Conservation (phyloP, 2,888 invertebrate genomes). For the Embidobia sp. region DNA sequence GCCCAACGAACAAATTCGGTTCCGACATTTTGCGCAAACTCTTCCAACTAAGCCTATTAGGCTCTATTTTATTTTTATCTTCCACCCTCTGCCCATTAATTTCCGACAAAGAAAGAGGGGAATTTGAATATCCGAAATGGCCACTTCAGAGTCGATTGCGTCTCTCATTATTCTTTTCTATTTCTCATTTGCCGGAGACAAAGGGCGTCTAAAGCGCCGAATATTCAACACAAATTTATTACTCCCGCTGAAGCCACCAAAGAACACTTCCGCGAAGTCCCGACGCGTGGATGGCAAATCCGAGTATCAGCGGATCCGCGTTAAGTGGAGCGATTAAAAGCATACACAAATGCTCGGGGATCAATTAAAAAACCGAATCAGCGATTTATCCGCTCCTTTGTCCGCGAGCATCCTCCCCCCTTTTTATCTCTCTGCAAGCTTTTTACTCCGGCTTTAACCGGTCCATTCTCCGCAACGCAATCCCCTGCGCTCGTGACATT, state of each 20-base stretch:
- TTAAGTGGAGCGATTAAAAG: slow-evolving; percentile 32
- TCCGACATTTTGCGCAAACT: no score
- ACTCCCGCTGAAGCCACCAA: slow-evolving; percentile 2
- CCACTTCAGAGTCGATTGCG: no score
- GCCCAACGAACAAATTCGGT: no score
- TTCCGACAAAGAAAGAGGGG: no score
- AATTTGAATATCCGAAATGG: no score
- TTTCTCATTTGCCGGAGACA: no score
- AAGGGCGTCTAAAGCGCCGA: background rate
- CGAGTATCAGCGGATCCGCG: slow-evolving; percentile 6
- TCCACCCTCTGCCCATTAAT: no score
- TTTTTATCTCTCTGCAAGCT: background rate
- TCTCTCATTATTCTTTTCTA: no score
- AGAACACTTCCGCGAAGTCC: slow-evolving; percentile 5
- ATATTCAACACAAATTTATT: background rate
- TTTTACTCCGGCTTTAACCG: slow-evolving; percentile 20
- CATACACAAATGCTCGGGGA: slow-evolving; percentile 18
- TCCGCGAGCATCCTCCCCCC: background rate
- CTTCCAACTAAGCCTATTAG: no score
- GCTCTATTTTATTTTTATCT: no score
- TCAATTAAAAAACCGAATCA: slow-evolving; percentile 36
- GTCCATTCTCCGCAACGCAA: slow-evolving; percentile 23
- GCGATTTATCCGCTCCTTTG: slow-evolving; percentile 34
- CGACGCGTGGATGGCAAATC: slow-evolving; percentile 10
- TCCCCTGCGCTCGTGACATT: slow-evolving; percentile 21